Conservation (phyloP, 2,888 invertebrate genomes). For the Dinocampus coccinellae region DNA sequence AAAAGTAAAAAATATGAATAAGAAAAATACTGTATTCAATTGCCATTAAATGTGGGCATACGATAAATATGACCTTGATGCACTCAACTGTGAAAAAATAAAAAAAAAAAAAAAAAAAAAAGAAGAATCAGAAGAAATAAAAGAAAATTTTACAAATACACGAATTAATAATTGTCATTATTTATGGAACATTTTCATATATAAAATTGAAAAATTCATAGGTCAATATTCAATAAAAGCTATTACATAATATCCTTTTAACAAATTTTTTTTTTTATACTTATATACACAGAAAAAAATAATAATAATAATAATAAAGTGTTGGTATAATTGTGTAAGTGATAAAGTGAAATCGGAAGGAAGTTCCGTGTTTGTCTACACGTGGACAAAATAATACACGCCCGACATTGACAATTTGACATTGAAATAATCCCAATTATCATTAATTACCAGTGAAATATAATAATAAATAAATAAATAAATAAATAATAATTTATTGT, state of each 20-base stretch:
- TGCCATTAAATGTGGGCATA: not conserved
- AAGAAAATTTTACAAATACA: not conserved
- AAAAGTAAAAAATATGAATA: too few species aligned
- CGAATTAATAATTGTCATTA: not conserved
- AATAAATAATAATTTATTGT: too few species aligned
- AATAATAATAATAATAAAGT: too few species aligned
- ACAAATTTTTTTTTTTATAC: too few species aligned
- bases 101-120: not conserved
- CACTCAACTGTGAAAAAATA: not conserved
- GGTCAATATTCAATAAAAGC: too few species aligned
- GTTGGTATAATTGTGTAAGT: too few species aligned
- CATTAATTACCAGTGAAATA: too few species aligned
- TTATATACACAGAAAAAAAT: too few species aligned
- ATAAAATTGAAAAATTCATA: not conserved
- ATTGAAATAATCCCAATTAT: not conserved
- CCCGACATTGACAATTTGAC: not conserved
- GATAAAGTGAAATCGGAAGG: not conserved
- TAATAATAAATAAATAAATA: too few species aligned
- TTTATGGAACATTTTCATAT: not conserved
- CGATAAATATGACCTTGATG: not conserved
- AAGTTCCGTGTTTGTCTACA: not conserved
- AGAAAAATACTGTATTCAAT: not conserved
- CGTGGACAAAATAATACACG: not conserved
- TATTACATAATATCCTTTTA: not conserved
- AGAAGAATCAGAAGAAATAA: not conserved